Evolutionary conservation across 2,888 invertebrate species (phyloP), one percentile per base, ranked within the genome.

Genomic region (Eudemis profundana): DNA sequence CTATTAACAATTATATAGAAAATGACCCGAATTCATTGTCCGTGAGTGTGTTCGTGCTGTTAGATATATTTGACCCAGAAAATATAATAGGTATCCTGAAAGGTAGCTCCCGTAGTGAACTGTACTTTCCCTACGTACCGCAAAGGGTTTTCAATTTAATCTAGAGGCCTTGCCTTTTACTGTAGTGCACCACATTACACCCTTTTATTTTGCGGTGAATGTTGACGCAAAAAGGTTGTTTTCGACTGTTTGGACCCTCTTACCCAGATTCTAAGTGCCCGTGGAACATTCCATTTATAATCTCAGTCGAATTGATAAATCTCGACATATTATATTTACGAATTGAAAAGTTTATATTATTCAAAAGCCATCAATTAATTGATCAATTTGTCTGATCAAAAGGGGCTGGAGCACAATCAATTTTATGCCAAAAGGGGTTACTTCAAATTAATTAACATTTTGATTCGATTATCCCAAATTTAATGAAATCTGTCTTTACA

Each of bases 81-180:
- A n/a, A n/a, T n/a, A n/a, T n/a, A n/a, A n/a, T n/a, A n/a, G n/a
- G n/a, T n/a, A n/a, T n/a, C n/a, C 15, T 10, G 7, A 27, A 27
- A 49, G n/a, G n/a, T 3, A 4, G 3, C 29, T 42, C 10, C 17
- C 10, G 36, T 27, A 3, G 12, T 10, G 23, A 23, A 23, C 42
- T 15, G 21, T 56, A 56, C 23, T 15, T 50, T 49, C 14, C 15
- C 44, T 17, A 57, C 5, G 12, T 49, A 49, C 19, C 19, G 15
- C 38, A 53, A 51, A 57, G 42, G 38, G 38, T 38, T 65, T 36
- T 59, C 65, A 60, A 65, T 65, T 40, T 17, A 19, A 40, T 23
- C 51, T 53, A 60, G 57, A 57, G 64, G 50, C 17, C 23, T 27
- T 29, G 19, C 38, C 49, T 12, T 63, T 63, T 42, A 63, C 27